Conservation (phyloP, 2,797 vertebrate species). For the Characodon lateralis region DNA sequence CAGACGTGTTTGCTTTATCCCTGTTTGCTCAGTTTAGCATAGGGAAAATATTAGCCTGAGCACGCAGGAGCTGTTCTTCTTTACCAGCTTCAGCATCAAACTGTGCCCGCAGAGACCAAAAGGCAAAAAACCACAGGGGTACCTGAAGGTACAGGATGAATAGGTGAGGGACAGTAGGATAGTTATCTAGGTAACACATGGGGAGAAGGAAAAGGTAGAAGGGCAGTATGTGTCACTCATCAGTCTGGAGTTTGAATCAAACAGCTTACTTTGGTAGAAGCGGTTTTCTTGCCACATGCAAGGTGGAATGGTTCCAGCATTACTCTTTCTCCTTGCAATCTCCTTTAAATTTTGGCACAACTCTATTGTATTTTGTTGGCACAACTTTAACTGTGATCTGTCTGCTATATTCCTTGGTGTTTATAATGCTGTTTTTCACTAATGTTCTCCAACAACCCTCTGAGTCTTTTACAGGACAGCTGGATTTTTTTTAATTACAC, state of each 20-base stretch:
- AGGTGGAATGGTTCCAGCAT: too few relatives aligned
- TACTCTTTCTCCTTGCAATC: too few relatives aligned
- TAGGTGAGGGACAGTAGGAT: constrained; percentile 9
- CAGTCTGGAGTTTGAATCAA: constrained; percentile 16
- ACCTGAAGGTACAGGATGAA: constrained; percentile 14
- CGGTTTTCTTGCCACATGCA: too few relatives aligned
- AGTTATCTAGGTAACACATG: constrained; percentile 40
- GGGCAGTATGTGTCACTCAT: constrained; percentile 8
- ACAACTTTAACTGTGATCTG: too few relatives aligned
- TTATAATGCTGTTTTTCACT: too few relatives aligned
- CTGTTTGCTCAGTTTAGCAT: constrained; percentile 75
- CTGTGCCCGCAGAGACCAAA: constrained; percentile 35
- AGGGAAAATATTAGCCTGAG: constrained; percentile 73
- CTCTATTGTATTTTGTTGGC: too few relatives aligned
- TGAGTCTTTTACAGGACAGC: too few relatives aligned
- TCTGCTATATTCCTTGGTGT: too few relatives aligned
- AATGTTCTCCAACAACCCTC: too few relatives aligned
- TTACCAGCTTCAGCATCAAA: constrained; percentile 53
- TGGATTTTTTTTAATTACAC: too few relatives aligned
- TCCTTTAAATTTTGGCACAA: too few relatives aligned
- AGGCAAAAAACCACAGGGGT: constrained; percentile 18
- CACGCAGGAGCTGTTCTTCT: constrained; percentile 59
- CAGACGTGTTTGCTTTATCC: constrained; percentile 67
- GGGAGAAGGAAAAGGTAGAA: constrained; percentile 22
- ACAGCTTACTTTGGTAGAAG: too few relatives aligned